Base-by-base conservation (phyloP, 2,888 invertebrate genomes). In the Linyphia triangularis region DNA sequence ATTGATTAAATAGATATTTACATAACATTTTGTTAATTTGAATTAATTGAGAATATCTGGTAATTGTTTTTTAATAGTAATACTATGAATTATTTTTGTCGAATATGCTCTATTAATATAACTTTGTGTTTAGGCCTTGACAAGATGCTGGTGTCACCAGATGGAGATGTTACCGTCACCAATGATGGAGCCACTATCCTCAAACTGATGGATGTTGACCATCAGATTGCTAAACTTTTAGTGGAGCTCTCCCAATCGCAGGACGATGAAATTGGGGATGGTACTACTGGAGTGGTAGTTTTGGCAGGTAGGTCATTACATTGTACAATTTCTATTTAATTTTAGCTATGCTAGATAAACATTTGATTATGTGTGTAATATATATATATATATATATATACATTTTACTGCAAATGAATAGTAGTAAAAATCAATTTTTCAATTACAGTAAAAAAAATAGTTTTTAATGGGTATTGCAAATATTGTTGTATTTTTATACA, bases 161-260 rank as follows among this genome's bases (percentile, higher is more conserved):
- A 99, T 93, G 99, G 99, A 33, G 99, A 99, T 91, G 96, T 99
- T 1, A 98, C 98, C 0, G 97, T 99, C 59, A 99, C 99, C 65
- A 99, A 99, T 92, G 99, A 99, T 93, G 99, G 99, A 28, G 99
- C 99, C n/a, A 99, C 99, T 0, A 99, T 99, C 92, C 94, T 99
- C 91, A 97, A 98, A 93, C 95, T 97, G 93, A 99, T 99, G 99
- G 99, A 99, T 93, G 98, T 99, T 6, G 98, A 99, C 33, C 99
- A 99, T 93, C 91, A 91, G 65, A 97, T 99, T 91, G 99, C 98
- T 51, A 99, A 99, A 93, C 94, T 99, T 73, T 96, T 99, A 95
- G 99, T 99, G 28, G 98, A 99, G 93, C 93, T 99, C 88, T 98
- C 98, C 30, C 98, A 99, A 93, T 98, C 99, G 84, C 99, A 99